phyloP scores from a whole-genome alignment of 2,797 vertebrate genomes.

The Pipistrellus pygmaeus region DNA sequence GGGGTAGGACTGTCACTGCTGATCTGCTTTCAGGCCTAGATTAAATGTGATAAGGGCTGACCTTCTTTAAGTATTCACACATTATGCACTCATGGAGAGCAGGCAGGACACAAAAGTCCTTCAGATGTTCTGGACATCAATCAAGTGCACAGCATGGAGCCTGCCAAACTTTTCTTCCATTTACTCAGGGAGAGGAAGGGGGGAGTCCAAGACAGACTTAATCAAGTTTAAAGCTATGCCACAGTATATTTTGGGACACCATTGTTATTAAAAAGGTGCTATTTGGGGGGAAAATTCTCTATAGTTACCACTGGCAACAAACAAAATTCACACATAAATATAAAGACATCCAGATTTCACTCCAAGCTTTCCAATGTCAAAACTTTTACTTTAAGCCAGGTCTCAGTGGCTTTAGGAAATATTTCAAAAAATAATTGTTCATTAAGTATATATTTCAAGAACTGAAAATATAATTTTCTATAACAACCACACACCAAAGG shows the following conservation, averaged over 20 bases:
- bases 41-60: conserved; percentile 91
- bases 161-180: conserved; percentile 90
- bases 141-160: conserved; percentile 92
- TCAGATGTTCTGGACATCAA: conserved; percentile 93
- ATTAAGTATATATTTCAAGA: neutral
- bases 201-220: conserved; percentile 88
- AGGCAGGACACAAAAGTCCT: conserved; percentile 92
- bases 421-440: neutral
- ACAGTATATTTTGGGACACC: conserved; percentile 85
- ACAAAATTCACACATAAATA: conserved; percentile 78
- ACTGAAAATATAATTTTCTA: neutral
- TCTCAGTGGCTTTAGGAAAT: neutral
- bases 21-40: conserved; percentile 89
- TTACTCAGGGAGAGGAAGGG: conserved; percentile 83
- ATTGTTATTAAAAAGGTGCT: conserved; percentile 87
- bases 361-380: conserved; percentile 28
- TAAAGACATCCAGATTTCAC: conserved; percentile 71
- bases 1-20: conserved; percentile 87
- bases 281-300: conserved; percentile 80
- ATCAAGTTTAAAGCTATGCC: conserved; percentile 90
- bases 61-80: conserved; percentile 90
- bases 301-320: conserved; percentile 86
- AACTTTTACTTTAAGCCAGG: neutral
- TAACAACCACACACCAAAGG: neutral
- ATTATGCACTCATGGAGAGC: conserved; percentile 91